Evolutionary conservation across 1,140 invertebrate genomes (phyloP).

Genomic region (Bemisia tabaci): DNA sequence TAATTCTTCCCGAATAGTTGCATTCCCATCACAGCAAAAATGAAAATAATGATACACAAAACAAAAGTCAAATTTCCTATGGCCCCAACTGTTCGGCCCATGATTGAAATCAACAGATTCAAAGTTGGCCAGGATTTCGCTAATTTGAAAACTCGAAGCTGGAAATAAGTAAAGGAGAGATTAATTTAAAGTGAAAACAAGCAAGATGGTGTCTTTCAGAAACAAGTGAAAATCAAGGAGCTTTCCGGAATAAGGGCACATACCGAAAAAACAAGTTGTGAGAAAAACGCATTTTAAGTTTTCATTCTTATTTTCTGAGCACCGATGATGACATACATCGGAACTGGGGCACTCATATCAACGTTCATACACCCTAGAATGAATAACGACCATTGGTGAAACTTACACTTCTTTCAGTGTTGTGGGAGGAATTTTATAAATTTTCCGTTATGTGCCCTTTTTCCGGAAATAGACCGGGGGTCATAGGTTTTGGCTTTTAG

Average conservation of each 20-base stretch:
- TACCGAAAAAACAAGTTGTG: too few relatives aligned
- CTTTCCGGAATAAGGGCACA: too few relatives aligned
- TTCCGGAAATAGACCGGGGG: too few relatives aligned
- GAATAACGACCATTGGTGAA: too few relatives aligned
- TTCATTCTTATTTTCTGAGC: background rate
- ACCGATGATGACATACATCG: too few relatives aligned
- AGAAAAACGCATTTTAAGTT: too few relatives aligned
- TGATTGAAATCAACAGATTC: slow-evolving; percentile 95
- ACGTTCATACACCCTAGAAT: too few relatives aligned
- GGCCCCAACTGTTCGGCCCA: slow-evolving; percentile 94
- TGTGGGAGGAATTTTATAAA: too few relatives aligned
- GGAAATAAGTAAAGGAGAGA: slow-evolving; percentile 31
- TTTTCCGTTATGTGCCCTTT: too few relatives aligned
- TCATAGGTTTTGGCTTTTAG: too few relatives aligned
- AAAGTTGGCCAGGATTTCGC: slow-evolving; percentile 98
- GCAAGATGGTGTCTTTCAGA: background rate
- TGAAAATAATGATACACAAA: slow-evolving; percentile 96
- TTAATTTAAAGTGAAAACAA: slow-evolving; percentile 5
- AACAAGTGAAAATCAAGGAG: background rate
- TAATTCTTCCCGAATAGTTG: slow-evolving; percentile 93
- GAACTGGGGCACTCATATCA: too few relatives aligned
- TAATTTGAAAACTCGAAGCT: slow-evolving; percentile 97
- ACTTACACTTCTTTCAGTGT: too few relatives aligned
- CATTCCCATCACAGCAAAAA: slow-evolving; percentile 97
- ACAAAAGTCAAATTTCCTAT: slow-evolving; percentile 96